These are phyloP conservation scores for Hydrolagus affinis DNA, from an alignment of 2,113 vertebrate species.

Conservation along the genomic window DNA sequence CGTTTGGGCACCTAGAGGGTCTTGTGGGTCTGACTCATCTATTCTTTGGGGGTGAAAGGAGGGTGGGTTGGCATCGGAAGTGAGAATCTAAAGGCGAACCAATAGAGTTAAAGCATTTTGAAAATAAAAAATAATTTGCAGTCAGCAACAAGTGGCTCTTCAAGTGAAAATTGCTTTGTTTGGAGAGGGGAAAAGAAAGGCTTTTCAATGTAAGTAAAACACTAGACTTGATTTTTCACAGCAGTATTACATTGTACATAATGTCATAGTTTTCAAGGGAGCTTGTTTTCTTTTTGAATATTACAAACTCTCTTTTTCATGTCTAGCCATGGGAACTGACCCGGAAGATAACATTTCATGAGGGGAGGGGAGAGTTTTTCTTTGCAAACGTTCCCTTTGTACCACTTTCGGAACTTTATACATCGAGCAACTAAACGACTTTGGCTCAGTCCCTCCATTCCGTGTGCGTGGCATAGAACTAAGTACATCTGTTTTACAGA, in stretches of 20 bases:
- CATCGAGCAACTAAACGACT: not conserved
- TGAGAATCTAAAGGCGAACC: not conserved
- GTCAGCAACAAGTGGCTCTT: no score
- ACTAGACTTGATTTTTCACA: not conserved
- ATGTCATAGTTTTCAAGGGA: slow-evolving; percentile 24
- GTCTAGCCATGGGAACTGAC: not conserved
- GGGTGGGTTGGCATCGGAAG: no score
- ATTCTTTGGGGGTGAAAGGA: no score
- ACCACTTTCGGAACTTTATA: not conserved
- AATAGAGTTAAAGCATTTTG: not conserved
- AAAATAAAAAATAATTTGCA: not conserved
- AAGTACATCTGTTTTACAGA: not conserved
- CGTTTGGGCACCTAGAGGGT: not conserved
- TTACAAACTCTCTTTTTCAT: slow-evolving; percentile 8
- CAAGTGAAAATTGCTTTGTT: not conserved
- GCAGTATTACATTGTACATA: not conserved
- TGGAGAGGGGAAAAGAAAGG: not conserved
- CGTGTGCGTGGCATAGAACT: not conserved
- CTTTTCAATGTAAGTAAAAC: not conserved
- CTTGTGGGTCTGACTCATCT: no score
- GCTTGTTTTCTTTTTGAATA: slow-evolving; percentile 4
- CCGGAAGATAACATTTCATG: not conserved
- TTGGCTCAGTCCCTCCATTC: not conserved
- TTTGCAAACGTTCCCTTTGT: not conserved
- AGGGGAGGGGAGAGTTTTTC: slow-evolving; percentile 1